Evolutionary conservation across 2,113 vertebrate genomes (phyloP), one percentile per base, ranked within the genome.

Genomic region (Dicrurus megarhynchus): DNA sequence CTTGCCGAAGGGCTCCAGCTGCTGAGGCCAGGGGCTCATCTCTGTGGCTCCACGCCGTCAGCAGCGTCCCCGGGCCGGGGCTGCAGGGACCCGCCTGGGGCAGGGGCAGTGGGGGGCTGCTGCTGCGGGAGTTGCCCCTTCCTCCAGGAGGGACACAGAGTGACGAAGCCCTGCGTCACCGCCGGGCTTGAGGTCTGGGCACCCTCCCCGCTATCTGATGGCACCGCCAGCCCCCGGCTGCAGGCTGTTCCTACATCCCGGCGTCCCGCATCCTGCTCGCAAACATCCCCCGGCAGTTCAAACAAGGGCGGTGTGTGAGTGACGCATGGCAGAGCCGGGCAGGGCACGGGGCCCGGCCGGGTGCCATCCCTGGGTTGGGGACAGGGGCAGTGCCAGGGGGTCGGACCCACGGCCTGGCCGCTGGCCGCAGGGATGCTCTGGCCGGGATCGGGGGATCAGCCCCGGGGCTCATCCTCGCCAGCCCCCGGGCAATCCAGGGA

Each of bases 231-330:
- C 65, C 85, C 41, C 56, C 3, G 24, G 57, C 74, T 10, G 6
- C 85, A 60, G 94, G 75, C 79, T 93, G 95, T 96, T 96, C 59
- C 57, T 85, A 47, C 33, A 26, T 85, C 60, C 81, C 95, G 4
- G 7, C 0, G 1, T 42, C 79, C 44, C 19, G 49, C 84, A 71
- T 90, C 79, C 86, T 49, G 74, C 85, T 76, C 61, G 50, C 85
- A 67, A 61, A 79, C 19, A 20, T 35, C 67, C 47, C 57, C 61
- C 23, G 75, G 92, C 85, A 90, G 68, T 83, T 96, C 94, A 97
- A 95, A 96, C 92, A 95, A 92, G 80, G 95, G 91, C 1, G 83
- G 88, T 80, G 88, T 8, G 78, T 39, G 50, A 15, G 26, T 96
- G 94, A 95, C 83, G 64, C 83, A 93, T 9, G 63, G 70, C 24